Evolutionary conservation across 2,113 vertebrate genomes (phyloP).

Genomic region (Passerina amoena): DNA sequence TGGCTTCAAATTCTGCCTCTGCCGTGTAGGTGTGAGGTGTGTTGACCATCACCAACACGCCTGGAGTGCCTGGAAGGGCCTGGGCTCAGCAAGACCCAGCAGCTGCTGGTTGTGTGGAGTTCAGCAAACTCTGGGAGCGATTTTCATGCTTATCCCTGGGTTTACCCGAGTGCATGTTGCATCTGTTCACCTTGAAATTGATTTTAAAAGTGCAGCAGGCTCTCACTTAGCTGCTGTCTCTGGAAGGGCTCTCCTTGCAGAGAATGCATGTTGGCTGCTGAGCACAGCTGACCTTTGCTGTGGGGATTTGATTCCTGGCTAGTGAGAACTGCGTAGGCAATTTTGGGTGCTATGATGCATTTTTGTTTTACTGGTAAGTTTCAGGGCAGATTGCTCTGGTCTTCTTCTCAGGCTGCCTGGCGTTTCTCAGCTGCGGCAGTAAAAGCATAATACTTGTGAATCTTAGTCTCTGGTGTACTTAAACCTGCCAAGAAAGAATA

Average conservation of each 20-base stretch:
- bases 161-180: not conserved
- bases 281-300: not conserved
- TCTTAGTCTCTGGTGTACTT: not conserved
- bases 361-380: not conserved
- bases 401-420: conserved; percentile 5
- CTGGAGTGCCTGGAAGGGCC: not conserved
- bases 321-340: not conserved
- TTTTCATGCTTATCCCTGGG: not conserved
- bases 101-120: not conserved
- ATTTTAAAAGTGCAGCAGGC: not conserved
- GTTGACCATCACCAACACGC: not conserved
- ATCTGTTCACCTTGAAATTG: conserved; percentile 60
- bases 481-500: not conserved
- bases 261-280: not conserved
- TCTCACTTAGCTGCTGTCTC: not conserved
- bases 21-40: not conserved
- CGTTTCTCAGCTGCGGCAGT: not conserved
- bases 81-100: not conserved
- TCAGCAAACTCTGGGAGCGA: not conserved
- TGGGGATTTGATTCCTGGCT: not conserved
- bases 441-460: not conserved
- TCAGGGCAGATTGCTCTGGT: not conserved
- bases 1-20: not conserved
- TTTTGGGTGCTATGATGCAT: not conserved
- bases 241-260: not conserved